Percentiles rank a stretch among this genome's conserved stretches.
Evolutionary conservation across 2,113 vertebrate species (phyloP).

Genomic region (Paramisgurnus dabryanus): DNA sequence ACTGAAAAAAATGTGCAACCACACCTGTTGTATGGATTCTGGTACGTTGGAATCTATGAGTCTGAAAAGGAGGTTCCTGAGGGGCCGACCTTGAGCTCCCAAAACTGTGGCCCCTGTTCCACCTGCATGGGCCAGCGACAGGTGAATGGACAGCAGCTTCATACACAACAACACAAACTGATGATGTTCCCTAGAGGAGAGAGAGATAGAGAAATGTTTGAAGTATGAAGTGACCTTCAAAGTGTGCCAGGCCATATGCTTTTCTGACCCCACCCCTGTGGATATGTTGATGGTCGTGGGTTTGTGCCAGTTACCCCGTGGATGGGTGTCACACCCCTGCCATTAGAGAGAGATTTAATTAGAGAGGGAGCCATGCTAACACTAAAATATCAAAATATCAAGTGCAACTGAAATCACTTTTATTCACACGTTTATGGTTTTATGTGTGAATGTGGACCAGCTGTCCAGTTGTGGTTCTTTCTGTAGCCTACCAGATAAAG

Average conservation of each 20-base stretch:
- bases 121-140: conserved; percentile 93
- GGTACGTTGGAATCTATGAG: conserved; percentile 96
- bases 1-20: background rate
- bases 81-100: conserved; percentile 90
- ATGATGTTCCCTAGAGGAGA: conserved; percentile 87
- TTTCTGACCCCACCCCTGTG: conserved; percentile 21
- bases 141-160: conserved; percentile 94
- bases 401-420: background rate
- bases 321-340: conserved; percentile 27
- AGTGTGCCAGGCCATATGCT: conserved; percentile 37
- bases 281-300: background rate
- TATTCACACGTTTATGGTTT: too few species aligned
- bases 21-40: conserved; percentile 95
- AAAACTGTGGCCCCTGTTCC: conserved; percentile 95
- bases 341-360: background rate
- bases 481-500: background rate
- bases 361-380: too few species aligned
- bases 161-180: conserved; percentile 93
- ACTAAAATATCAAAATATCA: background rate
- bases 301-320: conserved; percentile 17
- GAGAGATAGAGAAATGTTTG: background rate
- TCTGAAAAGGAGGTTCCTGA: conserved; percentile 92
- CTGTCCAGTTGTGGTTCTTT: too few species aligned
- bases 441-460: too few species aligned
- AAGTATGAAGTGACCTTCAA: conserved; percentile 28